These are phyloP conservation scores for Tinamus major DNA, from an alignment of 2,797 vertebrate species.

Conservation along the genomic window DNA sequence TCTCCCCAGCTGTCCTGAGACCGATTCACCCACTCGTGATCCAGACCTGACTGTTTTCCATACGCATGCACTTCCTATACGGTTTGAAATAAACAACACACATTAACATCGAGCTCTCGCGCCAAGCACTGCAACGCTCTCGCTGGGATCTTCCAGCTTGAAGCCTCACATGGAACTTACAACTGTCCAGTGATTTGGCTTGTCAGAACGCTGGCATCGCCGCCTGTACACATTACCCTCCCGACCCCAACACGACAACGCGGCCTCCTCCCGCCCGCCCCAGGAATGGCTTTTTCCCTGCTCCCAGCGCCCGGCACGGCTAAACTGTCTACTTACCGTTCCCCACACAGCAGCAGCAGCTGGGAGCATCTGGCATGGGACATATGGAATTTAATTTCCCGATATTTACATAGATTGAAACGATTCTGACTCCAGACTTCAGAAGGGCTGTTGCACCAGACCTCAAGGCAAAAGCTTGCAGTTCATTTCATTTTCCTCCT, in stretches of 20 bases:
- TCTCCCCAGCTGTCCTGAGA: background rate
- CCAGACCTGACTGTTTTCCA: constrained; percentile 25
- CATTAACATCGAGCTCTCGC: background rate
- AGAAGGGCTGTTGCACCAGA: constrained; percentile 70
- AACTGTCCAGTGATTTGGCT: constrained; percentile 45
- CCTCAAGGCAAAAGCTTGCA: constrained; percentile 75
- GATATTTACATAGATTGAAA: constrained; percentile 84
- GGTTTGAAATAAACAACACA: constrained; percentile 58
- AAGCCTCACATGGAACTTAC: constrained; percentile 39
- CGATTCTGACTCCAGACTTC: constrained; percentile 76
- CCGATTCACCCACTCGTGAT: background rate
- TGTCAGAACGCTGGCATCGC: constrained; percentile 71
- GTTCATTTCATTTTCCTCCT: constrained; percentile 68
- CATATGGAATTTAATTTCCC: constrained; percentile 82
- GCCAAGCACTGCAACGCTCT: constrained; percentile 17
- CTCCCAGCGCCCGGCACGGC: constrained; percentile 24
- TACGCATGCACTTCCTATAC: background rate
- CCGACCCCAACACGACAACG: constrained; percentile 37
- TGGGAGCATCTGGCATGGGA: constrained; percentile 78
- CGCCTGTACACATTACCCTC: constrained; percentile 42
- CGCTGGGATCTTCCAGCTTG: constrained; percentile 29
- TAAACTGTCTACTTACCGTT: constrained; percentile 71
- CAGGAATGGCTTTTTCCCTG: background rate
- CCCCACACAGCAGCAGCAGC: constrained; percentile 76
- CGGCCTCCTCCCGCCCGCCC: background rate